Conservation (phyloP, 2,888 invertebrate species). For the Autographa pulchrina region DNA sequence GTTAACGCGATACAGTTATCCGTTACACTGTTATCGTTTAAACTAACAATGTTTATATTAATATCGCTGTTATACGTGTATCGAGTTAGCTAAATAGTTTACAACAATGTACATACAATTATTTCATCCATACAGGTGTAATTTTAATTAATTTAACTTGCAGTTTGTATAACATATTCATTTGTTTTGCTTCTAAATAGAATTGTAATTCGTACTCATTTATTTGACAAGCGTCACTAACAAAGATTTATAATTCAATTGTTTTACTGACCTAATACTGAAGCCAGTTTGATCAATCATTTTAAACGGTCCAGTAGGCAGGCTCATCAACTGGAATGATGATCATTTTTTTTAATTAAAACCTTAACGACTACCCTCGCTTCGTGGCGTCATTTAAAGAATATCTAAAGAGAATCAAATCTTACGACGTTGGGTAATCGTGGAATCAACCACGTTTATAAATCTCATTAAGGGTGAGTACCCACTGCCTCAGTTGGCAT, state of each 20-base stretch:
- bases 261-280: background rate
- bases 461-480: constrained; percentile 79
- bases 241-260: background rate
- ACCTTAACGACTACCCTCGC: constrained; percentile 53
- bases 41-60: constrained; percentile 62
- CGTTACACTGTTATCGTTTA: constrained; percentile 60
- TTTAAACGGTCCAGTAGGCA: constrained; percentile 19
- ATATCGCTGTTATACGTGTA: constrained; percentile 48
- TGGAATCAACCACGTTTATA: constrained; percentile 77
- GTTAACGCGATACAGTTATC: constrained; percentile 68
- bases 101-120: constrained; percentile 21
- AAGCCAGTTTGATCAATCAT: background rate
- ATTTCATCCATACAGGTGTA: background rate
- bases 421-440: constrained; percentile 75
- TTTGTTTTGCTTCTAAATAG: background rate
- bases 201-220: background rate
- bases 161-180: background rate
- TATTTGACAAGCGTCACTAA: background rate
- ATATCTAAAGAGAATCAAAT: constrained; percentile 76
- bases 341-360: constrained; percentile 65
- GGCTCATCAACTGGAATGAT: constrained; percentile 17
- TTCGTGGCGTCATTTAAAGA: constrained; percentile 65
- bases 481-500: constrained; percentile 64
- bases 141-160: background rate
- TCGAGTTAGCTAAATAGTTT: constrained; percentile 42